Evolutionary conservation across 2,888 invertebrate species (phyloP), one percentile per base, ranked within the genome.

Genomic region (Apocheima hispidaria): DNA sequence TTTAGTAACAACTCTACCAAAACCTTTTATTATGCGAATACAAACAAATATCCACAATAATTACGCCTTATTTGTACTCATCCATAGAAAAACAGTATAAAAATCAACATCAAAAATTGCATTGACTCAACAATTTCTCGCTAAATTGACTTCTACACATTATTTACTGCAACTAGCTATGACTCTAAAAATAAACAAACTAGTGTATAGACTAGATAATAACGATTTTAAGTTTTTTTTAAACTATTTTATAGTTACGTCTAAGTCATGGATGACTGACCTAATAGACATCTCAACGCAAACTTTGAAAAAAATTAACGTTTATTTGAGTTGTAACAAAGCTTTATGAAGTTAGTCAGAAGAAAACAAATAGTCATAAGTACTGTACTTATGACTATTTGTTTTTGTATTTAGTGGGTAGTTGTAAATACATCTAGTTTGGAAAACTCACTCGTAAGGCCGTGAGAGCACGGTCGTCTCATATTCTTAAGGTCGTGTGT

Each of bases 111-210:
- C 35, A 28, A 40, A 54, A 55, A 33, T 20, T 40, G 38, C 53
- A 54, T 52, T 46, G 51, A 60, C 53, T 43, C 49, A 44, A 40
- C 50, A 23, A 41, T 30, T 28, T 18, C 33, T 28, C 48, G 14
- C 33, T 44, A 48, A 59, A 52, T 21, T 54, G 51, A 51, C 26
- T n/a, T 36, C 44, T 35, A 52, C 51, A 49, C 9, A 1, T 58
- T 51, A 46, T 49, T 61, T 46, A 57, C 60, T 60, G 68, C 69
- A 60, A 64, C 63, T 56, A 65, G 46, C 60, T 66, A 68, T 57
- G 12, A 54, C 7, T 51, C 57, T 56, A 57, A 33, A 53, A 60
- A 40, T 44, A 40, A 56, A 57, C 21, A 21, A 52, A 44, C 60
- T 70, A 68, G 40, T 40, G 20, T 40, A 16, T 44, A 41, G 41